Percentiles rank a stretch among this genome's conserved stretches.
These are phyloP conservation scores for Melanostoma mellinum DNA, from an alignment of 2,888 invertebrate species.

Conservation along the genomic window DNA sequence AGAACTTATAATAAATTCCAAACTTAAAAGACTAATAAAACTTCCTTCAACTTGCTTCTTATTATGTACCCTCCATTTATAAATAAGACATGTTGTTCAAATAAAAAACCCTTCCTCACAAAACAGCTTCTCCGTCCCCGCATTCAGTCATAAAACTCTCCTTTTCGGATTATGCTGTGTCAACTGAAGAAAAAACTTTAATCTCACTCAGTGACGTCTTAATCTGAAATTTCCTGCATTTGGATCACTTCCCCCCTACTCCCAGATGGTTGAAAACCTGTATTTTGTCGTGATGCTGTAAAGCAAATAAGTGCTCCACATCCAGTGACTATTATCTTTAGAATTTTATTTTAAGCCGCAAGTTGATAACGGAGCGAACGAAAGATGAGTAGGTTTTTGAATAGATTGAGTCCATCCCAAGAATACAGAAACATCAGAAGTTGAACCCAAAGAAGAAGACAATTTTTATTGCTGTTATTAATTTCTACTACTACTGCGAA, in stretches of 20 bases:
- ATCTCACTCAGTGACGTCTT: slow-evolving; percentile 22
- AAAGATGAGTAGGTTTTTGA: slow-evolving; percentile 32
- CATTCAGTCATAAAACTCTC: slow-evolving; percentile 28
- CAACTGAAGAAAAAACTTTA: slow-evolving; percentile 30
- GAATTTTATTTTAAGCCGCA: slow-evolving; percentile 48
- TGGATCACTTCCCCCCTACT: too few relatives aligned
- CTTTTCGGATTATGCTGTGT: slow-evolving; percentile 38
- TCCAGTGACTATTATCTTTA: slow-evolving; percentile 16
- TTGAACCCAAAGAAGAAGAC: slow-evolving; percentile 53
- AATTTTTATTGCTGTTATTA: slow-evolving; percentile 69
- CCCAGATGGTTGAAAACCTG: too few relatives aligned
- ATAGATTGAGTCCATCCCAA: slow-evolving; percentile 32
- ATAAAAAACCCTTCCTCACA: too few relatives aligned
- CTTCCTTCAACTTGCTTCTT: too few relatives aligned
- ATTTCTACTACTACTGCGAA: slow-evolving; percentile 38
- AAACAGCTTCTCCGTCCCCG: too few relatives aligned
- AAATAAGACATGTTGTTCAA: too few relatives aligned
- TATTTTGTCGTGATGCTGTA: too few relatives aligned
- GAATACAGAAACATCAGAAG: slow-evolving; percentile 58
- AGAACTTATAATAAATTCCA: too few relatives aligned
- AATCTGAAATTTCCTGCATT: slow-evolving; percentile 2
- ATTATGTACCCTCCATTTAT: too few relatives aligned
- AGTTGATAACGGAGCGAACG: slow-evolving; percentile 45
- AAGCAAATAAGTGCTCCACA: slow-evolving; percentile 12
- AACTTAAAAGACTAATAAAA: too few relatives aligned